phyloP scores from a whole-genome alignment of 2,888 invertebrate species.

The Sycophila texana region DNA sequence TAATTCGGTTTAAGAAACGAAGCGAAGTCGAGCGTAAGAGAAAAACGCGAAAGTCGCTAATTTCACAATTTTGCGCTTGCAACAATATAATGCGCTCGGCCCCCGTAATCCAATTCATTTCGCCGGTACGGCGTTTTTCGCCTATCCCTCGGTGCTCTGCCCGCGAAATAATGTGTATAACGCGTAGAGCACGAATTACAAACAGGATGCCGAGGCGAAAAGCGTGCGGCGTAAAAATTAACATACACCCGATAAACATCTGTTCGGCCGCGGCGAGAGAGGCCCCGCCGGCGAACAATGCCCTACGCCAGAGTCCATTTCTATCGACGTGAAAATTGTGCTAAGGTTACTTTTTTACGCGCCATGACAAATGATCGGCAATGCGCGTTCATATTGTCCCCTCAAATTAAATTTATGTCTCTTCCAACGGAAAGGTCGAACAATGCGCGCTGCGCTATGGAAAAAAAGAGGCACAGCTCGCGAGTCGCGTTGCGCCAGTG shows the following conservation, averaged over 20 bases:
- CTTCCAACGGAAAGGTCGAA: background rate
- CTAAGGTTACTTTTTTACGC: background rate
- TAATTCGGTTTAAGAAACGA: slow-evolving; percentile 8
- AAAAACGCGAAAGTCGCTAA: slow-evolving; percentile 14
- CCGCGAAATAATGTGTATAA: background rate
- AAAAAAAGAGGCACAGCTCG: too few relatives aligned
- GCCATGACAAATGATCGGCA: background rate
- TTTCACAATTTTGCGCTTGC: slow-evolving; percentile 21
- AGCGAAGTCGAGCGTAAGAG: slow-evolving; percentile 9
- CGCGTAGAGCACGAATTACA: background rate
- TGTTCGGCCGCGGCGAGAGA: background rate
- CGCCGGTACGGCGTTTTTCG: background rate
- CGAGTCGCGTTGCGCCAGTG: too few relatives aligned
- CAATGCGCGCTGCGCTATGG: background rate
- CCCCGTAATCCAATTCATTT: slow-evolving; percentile 14
- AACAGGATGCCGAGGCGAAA: background rate
- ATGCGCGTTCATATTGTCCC: background rate
- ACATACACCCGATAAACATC: background rate
- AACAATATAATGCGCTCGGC: background rate
- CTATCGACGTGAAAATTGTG: too few relatives aligned
- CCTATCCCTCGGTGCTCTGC: too few relatives aligned
- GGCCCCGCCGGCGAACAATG: too few relatives aligned
- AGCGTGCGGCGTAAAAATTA: background rate
- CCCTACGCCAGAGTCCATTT: too few relatives aligned
- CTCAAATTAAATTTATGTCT: background rate